These are phyloP conservation scores for Callyntrura guangdongensis DNA, from an alignment of 2,888 invertebrate genomes.

Conservation along the genomic window DNA sequence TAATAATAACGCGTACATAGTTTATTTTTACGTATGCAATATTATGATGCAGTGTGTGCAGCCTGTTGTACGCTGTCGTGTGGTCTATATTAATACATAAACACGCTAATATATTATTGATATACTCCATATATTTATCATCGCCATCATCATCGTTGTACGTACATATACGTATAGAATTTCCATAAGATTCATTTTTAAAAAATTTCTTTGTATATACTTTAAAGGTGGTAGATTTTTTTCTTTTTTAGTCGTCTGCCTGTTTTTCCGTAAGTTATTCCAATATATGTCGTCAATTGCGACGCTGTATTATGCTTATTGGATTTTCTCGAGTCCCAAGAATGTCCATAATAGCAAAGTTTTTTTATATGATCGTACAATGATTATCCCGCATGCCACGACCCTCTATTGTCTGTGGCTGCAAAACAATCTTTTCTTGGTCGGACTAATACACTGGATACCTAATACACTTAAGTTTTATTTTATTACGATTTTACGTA, in stretches of 20 bases:
- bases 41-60: neutral
- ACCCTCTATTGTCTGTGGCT: neutral
- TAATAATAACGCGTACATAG: conserved; percentile 1
- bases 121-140: conserved; percentile 36
- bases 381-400: conserved; percentile 38
- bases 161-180: neutral
- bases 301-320: conserved; percentile 16
- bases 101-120: conserved; percentile 21
- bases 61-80: neutral
- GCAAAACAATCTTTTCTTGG: conserved; percentile 30
- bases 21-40: neutral
- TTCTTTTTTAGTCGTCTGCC: neutral
- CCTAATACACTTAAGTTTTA: neutral
- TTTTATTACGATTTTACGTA: conserved; percentile 11
- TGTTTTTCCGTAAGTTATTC: neutral
- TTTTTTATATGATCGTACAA: neutral
- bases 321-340: conserved; percentile 51
- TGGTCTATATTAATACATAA: conserved; percentile 42
- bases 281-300: conserved; percentile 14
- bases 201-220: neutral
- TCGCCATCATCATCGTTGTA: neutral
- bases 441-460: neutral
- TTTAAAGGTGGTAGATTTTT: conserved; percentile 1
- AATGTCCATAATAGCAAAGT: conserved; percentile 56
- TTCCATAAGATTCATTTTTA: conserved; percentile 14